Percentiles rank a stretch among this genome's conserved stretches.
phyloP scores from a whole-genome alignment of 2,113 vertebrate genomes.

The Helogale parvula region DNA sequence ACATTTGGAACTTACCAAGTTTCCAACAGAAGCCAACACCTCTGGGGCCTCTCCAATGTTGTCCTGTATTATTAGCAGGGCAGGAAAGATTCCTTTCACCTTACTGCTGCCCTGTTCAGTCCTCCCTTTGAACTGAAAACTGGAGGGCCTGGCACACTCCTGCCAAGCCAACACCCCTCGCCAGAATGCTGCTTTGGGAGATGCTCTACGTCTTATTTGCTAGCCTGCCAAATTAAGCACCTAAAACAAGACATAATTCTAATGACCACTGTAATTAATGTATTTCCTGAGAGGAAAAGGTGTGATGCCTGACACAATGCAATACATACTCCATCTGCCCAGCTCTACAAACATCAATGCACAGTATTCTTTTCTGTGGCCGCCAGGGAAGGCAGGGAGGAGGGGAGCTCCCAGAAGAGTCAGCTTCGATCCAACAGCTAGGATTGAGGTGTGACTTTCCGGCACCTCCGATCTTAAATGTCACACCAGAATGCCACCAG shows the following conservation, averaged over 20 bases:
- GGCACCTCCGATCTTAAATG: neutral
- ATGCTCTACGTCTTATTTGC: neutral
- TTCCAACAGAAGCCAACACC: constrained; percentile 22
- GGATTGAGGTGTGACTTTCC: neutral
- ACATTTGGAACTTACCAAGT: constrained; percentile 18
- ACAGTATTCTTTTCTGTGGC: neutral
- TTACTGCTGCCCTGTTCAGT: neutral
- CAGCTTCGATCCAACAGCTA: neutral
- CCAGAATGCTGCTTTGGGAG: neutral
- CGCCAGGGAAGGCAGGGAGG: neutral
- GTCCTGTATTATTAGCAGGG: neutral
- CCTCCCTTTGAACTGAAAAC: constrained; percentile 29
- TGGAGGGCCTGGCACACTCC: neutral
- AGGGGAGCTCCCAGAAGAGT: neutral
- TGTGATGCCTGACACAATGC: neutral
- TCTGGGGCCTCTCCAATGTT: neutral
- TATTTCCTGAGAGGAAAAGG: constrained; percentile 26
- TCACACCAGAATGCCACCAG: neutral
- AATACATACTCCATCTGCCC: neutral
- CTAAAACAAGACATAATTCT: constrained; percentile 38
- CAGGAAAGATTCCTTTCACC: neutral
- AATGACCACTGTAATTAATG: neutral
- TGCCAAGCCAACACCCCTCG: neutral
- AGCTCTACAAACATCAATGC: neutral
- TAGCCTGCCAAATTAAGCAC: neutral